Conservation (phyloP, 1,140 invertebrate species). For the Drosophila mayri region DNA sequence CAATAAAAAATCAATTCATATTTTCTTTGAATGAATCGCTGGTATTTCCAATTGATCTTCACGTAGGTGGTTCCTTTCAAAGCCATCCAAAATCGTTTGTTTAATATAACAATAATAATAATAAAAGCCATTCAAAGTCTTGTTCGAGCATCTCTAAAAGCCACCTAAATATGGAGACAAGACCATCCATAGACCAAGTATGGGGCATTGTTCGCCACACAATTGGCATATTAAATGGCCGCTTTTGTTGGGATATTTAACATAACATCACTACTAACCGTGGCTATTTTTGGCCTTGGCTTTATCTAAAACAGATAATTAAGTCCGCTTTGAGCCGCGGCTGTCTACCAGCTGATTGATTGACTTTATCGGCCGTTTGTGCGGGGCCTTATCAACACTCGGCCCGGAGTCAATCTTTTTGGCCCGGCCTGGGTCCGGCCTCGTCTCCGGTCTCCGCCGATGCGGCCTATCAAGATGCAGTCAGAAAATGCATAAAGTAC, state of each 20-base stretch:
- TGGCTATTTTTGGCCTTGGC: constrained; percentile 61
- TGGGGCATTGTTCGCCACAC: constrained; percentile 49
- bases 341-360: constrained; percentile 75
- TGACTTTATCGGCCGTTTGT: constrained; percentile 68
- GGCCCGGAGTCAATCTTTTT: constrained; percentile 57
- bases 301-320: constrained; percentile 69
- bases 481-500: constrained; percentile 50
- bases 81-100: constrained; percentile 54
- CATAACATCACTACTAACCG: constrained; percentile 31
- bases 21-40: constrained; percentile 27
- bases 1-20: constrained; percentile 12
- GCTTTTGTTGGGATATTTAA: constrained; percentile 54
- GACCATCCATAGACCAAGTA: constrained; percentile 29
- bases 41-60: constrained; percentile 11
- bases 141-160: constrained; percentile 48
- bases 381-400: constrained; percentile 72
- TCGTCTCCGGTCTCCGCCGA: constrained; percentile 28
- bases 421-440: constrained; percentile 23
- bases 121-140: constrained; percentile 69
- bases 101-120: constrained; percentile 67
- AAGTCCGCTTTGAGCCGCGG: constrained; percentile 71
- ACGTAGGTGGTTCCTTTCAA: constrained; percentile 26
- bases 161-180: constrained; percentile 57
- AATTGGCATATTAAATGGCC: constrained; percentile 69
- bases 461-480: constrained; percentile 64